phyloP scores from a whole-genome alignment of 2,888 invertebrate species.

The Lithophane ornitopus region DNA sequence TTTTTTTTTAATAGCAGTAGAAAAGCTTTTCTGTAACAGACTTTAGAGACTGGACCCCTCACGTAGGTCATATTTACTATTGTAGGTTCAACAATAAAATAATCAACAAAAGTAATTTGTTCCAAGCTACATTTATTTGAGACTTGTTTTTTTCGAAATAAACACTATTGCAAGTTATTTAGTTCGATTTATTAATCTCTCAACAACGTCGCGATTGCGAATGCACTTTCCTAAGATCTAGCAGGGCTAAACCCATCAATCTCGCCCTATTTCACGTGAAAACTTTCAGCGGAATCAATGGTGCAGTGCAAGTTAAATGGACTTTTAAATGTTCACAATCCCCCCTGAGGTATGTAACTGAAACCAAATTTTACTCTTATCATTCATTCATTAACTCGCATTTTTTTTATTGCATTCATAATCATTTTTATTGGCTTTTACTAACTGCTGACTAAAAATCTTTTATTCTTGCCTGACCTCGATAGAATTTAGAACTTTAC shows the following conservation, averaged over 20 bases:
- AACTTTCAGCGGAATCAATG: constrained; percentile 40
- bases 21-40: not conserved
- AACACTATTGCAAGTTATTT: not conserved
- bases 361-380: constrained; percentile 30
- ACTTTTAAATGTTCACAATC: constrained; percentile 82
- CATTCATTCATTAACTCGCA: constrained; percentile 24
- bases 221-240: constrained; percentile 12
- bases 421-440: constrained; percentile 28
- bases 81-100: not conserved
- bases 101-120: not conserved
- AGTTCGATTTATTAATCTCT: not conserved
- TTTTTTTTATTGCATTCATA: constrained; percentile 28
- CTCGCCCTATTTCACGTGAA: constrained; percentile 21
- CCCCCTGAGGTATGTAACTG: constrained; percentile 52
- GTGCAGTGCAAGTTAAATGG: constrained; percentile 43
- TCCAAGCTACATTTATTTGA: not conserved
- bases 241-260: constrained; percentile 9
- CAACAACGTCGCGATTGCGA: not conserved
- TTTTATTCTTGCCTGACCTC: constrained; percentile 15
- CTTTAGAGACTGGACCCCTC: not conserved
- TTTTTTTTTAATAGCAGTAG: not conserved
- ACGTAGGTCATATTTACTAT: not conserved
- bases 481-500: constrained; percentile 7
- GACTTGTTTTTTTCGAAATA: not conserved
- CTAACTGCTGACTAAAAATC: constrained; percentile 17